Conservation (phyloP, 2,113 vertebrate genomes). For the Vimba vimba region DNA sequence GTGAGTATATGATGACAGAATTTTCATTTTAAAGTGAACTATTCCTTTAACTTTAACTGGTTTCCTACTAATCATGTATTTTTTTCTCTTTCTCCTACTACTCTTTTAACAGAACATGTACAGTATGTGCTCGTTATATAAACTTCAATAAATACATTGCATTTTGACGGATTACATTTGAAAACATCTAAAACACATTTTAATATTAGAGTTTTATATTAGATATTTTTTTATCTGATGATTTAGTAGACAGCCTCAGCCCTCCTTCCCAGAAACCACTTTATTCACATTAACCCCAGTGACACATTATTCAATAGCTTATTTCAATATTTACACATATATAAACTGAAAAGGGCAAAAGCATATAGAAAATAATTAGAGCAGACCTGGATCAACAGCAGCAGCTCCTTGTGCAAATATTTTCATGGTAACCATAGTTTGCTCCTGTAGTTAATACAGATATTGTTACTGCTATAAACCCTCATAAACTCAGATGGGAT, state of each 20-base stretch:
- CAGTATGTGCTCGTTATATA: background rate
- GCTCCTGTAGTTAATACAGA: background rate
- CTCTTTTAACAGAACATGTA: too few relatives aligned
- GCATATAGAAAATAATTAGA: background rate
- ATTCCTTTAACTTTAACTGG: too few relatives aligned
- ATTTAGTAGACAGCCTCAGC: background rate
- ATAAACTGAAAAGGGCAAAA: background rate
- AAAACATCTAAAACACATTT: background rate
- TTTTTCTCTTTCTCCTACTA: too few relatives aligned
- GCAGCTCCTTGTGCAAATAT: conserved; percentile 11
- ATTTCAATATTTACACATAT: conserved; percentile 1
- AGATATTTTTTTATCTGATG: background rate
- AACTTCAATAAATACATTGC: background rate
- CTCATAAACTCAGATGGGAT: background rate
- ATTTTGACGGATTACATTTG: background rate
- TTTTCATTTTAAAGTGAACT: too few relatives aligned
- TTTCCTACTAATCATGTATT: too few relatives aligned
- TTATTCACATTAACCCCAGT: background rate
- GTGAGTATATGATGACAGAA: too few relatives aligned
- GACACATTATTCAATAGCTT: background rate
- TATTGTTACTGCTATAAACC: background rate
- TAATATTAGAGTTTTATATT: background rate
- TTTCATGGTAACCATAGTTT: background rate
- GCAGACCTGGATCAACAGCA: background rate
- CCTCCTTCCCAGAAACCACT: background rate